Evolutionary conservation across 2,888 invertebrate species (phyloP), one percentile per base, ranked within the genome.

Genomic region (Eucriotettix oculatus): DNA sequence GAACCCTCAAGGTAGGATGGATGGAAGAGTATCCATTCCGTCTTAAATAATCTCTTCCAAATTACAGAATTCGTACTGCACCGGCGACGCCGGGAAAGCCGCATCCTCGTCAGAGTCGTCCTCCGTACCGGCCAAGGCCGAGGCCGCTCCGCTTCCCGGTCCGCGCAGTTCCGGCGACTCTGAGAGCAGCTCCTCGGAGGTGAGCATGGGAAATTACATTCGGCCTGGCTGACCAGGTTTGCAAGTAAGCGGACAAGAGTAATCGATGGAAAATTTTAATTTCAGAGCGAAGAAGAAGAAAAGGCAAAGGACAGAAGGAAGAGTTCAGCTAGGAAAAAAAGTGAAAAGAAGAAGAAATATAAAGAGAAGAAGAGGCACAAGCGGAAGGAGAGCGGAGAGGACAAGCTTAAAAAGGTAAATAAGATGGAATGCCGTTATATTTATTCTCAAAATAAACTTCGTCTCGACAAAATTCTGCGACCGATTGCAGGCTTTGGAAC

Each of bases 11-110:
- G n/a, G n/a, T n/a, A n/a, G n/a, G n/a, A n/a, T n/a, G n/a, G n/a
- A n/a, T n/a, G n/a, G n/a, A n/a, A n/a, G n/a, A n/a, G n/a, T n/a
- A n/a, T n/a, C n/a, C n/a, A n/a, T n/a, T n/a, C n/a, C n/a, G n/a
- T n/a, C n/a, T n/a, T n/a, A n/a, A n/a, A 29, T 2, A 29, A 29
- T 29, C 29, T 29, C 3, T 54, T 54, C 29, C 11, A 11, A 17
- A 14, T 16, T 14, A 41, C 42, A 84, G 80, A 88, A 90, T 77
- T 90, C 90, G 0, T 93, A 92, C 70, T 93, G 93, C 67, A 84
- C 89, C 41, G 92, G 92, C 0, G 87, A 87, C 69, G 82, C 83
- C 48, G 86, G 85, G 1, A 76, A 61, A 54, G 42, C 52, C 7
- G 29, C 29, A 7, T 29, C 7, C 7, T 29, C 29, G 29, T 29